phyloP scores from a whole-genome alignment of 2,113 vertebrate genomes.

The Monopterus albus region DNA sequence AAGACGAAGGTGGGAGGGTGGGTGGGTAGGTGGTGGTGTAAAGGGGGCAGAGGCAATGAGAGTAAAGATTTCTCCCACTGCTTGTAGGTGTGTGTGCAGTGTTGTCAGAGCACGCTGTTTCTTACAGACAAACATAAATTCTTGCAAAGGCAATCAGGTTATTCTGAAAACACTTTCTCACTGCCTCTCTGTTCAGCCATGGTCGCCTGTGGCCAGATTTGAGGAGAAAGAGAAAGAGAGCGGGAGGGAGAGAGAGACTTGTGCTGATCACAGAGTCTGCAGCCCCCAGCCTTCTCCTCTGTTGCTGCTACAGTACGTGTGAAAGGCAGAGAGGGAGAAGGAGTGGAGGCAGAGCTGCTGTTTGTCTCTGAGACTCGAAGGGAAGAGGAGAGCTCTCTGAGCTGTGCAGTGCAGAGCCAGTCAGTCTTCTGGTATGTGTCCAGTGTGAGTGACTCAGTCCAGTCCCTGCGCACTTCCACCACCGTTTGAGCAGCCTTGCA shows the following conservation, averaged over 20 bases:
- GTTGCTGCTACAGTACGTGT: slow-evolving; percentile 66
- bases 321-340: slow-evolving; percentile 57
- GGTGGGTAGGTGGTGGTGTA: slow-evolving; percentile 57
- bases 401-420: slow-evolving; percentile 34
- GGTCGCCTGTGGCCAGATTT: slow-evolving; percentile 62
- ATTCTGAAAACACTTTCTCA: slow-evolving; percentile 38
- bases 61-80: slow-evolving; percentile 73
- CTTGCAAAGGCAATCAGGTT: slow-evolving; percentile 49
- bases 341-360: slow-evolving; percentile 64
- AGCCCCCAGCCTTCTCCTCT: slow-evolving; percentile 70
- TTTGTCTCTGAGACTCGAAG: slow-evolving; percentile 62
- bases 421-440: slow-evolving; percentile 56
- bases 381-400: slow-evolving; percentile 44
- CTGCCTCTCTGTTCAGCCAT: slow-evolving; percentile 20
- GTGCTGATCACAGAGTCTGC: slow-evolving; percentile 70
- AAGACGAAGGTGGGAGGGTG: slow-evolving; percentile 44
- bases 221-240: slow-evolving; percentile 40
- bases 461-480: slow-evolving; percentile 36
- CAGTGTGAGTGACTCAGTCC: slow-evolving; percentile 51
- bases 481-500: slow-evolving; percentile 36
- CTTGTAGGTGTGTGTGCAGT: slow-evolving; percentile 58
- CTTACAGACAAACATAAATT: slow-evolving; percentile 42
- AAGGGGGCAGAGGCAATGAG: slow-evolving; percentile 77
- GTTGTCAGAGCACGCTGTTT: slow-evolving; percentile 33
- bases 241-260: slow-evolving; percentile 44